These are phyloP conservation scores for Actinia equina DNA, from an alignment of 64 coral and sea anemone genomes.

Conservation along the genomic window DNA sequence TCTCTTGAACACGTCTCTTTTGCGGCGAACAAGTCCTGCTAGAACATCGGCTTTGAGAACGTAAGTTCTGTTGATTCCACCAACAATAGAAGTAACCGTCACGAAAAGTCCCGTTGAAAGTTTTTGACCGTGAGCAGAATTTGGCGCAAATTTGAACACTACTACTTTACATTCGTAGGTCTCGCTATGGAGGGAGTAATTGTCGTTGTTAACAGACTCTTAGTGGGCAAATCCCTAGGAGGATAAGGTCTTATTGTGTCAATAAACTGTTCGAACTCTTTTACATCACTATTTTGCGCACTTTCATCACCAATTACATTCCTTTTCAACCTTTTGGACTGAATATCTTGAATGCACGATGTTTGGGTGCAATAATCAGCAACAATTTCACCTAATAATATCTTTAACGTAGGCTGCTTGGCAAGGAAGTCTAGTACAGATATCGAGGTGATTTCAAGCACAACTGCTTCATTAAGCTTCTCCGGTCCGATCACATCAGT, in stretches of 20 bases:
- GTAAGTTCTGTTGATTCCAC: constrained; percentile 50
- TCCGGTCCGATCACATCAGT: constrained; percentile 35
- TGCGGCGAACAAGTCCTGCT: constrained; percentile 43
- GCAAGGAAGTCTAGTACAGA: constrained; percentile 25
- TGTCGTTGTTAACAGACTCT: background rate
- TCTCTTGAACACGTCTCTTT: constrained; percentile 42
- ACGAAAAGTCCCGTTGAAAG: constrained; percentile 52
- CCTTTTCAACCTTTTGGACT: background rate
- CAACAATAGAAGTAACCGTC: constrained; percentile 26
- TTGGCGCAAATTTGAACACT: constrained; percentile 57
- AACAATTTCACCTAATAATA: background rate
- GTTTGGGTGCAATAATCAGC: background rate
- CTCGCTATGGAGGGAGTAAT: background rate
- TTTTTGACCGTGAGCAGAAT: background rate
- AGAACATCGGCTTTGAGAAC: constrained; percentile 49
- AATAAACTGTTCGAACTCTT: background rate
- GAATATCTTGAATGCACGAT: background rate
- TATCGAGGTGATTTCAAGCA: constrained; percentile 37
- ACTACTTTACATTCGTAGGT: constrained; percentile 35
- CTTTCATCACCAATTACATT: background rate
- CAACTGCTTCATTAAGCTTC: constrained; percentile 47
- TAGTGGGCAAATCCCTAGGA: background rate
- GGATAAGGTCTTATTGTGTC: constrained; percentile 2
- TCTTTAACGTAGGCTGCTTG: background rate
- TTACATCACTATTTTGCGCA: background rate